Evolutionary conservation across 2,113 vertebrate species (phyloP).

Genomic region (Cinclus mexicanus): DNA sequence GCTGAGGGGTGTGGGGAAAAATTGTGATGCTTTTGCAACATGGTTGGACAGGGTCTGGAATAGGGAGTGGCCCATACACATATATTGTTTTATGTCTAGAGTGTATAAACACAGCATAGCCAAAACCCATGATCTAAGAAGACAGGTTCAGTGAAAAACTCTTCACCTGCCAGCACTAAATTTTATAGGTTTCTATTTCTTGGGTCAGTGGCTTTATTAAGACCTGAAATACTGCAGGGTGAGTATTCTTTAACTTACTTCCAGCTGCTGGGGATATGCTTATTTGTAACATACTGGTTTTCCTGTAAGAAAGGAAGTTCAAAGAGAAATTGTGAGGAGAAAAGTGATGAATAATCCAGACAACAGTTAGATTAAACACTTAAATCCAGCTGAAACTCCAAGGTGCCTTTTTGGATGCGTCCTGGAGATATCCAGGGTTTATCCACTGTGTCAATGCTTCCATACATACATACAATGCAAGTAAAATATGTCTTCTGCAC

Average conservation of each 20-base stretch:
- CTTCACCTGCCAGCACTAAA: background rate
- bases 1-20: background rate
- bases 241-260: background rate
- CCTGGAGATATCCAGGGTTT: background rate
- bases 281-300: background rate
- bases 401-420: background rate
- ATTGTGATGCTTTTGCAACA: background rate
- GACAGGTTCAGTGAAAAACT: constrained; percentile 6
- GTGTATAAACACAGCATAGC: background rate
- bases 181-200: constrained; percentile 47
- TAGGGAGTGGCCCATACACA: background rate
- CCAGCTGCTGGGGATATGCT: background rate
- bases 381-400: background rate
- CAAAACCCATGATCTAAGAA: background rate
- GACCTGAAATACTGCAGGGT: background rate
- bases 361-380: background rate
- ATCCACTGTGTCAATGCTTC: background rate
- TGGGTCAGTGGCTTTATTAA: constrained; percentile 38
- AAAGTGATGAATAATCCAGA: background rate
- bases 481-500: background rate
- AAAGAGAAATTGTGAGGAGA: background rate
- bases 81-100: background rate
- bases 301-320: background rate
- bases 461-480: background rate
- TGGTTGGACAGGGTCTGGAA: background rate